These are phyloP conservation scores for Nyctibius grandis DNA, from an alignment of 2,797 vertebrate genomes.

Conservation along the genomic window DNA sequence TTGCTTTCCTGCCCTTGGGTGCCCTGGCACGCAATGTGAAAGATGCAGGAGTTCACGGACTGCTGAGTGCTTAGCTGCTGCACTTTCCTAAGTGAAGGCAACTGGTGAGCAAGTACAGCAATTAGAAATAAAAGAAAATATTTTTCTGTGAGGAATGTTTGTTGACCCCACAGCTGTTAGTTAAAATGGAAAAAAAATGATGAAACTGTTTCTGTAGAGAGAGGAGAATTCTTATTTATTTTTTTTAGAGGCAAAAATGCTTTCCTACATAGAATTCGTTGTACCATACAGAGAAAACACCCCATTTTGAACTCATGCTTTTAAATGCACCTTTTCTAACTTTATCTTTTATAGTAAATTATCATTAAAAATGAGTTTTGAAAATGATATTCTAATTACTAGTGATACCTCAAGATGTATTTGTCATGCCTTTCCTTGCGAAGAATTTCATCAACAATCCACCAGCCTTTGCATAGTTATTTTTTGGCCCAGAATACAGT, in stretches of 20 bases:
- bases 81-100: background rate
- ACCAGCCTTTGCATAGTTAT: background rate
- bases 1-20: constrained; percentile 41
- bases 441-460: background rate
- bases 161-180: background rate
- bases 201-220: background rate
- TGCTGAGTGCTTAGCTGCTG: constrained; percentile 33
- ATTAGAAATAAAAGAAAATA: constrained; percentile 59
- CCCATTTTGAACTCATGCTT: background rate
- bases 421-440: background rate
- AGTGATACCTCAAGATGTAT: background rate
- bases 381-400: background rate
- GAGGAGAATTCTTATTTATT: background rate
- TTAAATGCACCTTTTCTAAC: background rate
- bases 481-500: background rate
- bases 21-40: background rate
- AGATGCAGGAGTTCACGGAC: background rate
- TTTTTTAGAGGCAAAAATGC: background rate
- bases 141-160: background rate
- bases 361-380: background rate
- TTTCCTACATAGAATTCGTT: background rate
- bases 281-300: background rate
- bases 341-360: background rate
- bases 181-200: background rate
- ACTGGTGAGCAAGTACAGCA: background rate